Conservation (phyloP, 2,113 vertebrate genomes). For the Lasiurus cinereus region DNA sequence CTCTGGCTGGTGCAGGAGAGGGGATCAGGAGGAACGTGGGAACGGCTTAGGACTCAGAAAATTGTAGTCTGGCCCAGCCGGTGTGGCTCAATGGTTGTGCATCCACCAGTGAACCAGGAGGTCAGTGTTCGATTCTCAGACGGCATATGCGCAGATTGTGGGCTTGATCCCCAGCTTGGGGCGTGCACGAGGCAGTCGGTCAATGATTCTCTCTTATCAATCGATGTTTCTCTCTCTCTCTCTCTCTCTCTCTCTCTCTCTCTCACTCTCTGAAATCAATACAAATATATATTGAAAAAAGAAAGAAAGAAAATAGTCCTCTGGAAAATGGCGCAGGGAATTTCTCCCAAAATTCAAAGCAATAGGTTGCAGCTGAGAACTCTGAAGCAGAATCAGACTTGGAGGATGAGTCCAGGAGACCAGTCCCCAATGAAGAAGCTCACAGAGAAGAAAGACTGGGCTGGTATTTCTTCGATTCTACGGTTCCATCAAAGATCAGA, state of each 20-base stretch:
- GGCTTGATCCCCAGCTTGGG: too few species aligned
- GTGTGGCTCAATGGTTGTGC: too few species aligned
- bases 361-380: slow-evolving; percentile 47
- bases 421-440: not conserved
- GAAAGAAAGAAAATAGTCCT: not conserved
- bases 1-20: not conserved
- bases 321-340: slow-evolving; percentile 55
- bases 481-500: not conserved
- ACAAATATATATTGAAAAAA: too few species aligned
- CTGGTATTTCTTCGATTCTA: not conserved
- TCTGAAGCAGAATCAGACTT: not conserved
- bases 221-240: too few species aligned
- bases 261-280: too few species aligned
- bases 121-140: too few species aligned
- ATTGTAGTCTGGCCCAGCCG: not conserved
- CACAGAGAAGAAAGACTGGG: not conserved
- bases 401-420: not conserved
- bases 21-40: not conserved
- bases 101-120: too few species aligned
- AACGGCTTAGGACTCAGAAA: not conserved
- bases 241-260: too few species aligned
- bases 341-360: slow-evolving; percentile 57
- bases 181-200: too few species aligned
- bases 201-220: too few species aligned
- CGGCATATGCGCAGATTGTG: too few species aligned